phyloP scores from a whole-genome alignment of 2,888 invertebrate species.

The Dryomyza anilis region DNA sequence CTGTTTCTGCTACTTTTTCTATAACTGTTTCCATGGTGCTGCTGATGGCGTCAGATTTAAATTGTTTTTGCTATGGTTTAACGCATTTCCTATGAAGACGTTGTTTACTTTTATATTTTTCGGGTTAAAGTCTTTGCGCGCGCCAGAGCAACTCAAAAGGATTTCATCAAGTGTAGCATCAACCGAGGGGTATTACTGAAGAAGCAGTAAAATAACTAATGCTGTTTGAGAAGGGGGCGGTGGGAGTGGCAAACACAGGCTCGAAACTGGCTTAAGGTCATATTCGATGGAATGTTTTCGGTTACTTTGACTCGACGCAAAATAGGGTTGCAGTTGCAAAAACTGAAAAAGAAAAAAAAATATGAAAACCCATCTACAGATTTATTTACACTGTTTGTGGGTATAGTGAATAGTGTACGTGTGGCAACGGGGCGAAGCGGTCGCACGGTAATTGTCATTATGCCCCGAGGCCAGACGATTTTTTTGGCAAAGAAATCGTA shows the following conservation, averaged over 20 bases:
- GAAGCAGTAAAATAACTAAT: no score
- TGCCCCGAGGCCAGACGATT: conserved; percentile 24
- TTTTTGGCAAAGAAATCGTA: neutral
- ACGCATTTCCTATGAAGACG: conserved; percentile 14
- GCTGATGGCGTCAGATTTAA: conserved; percentile 23
- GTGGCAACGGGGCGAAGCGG: no score
- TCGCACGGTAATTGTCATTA: conserved; percentile 34
- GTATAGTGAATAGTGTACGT: no score
- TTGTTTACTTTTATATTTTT: conserved; percentile 3
- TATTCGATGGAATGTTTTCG: neutral
- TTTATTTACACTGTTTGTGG: no score
- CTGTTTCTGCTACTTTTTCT: neutral
- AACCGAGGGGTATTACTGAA: no score
- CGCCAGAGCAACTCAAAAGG: neutral
- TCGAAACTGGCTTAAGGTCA: neutral
- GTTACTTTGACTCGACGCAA: neutral
- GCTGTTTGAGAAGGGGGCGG: neutral
- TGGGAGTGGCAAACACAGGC: neutral
- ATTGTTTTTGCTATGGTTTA: conserved; percentile 28
- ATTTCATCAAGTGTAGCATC: no score
- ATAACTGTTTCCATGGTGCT: neutral
- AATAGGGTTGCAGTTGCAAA: neutral
- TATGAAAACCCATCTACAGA: no score
- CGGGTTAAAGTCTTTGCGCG: neutral
- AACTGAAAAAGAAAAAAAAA: neutral